Evolutionary conservation across 1,140 invertebrate genomes (phyloP).

Genomic region (Berghia stephanieae): DNA sequence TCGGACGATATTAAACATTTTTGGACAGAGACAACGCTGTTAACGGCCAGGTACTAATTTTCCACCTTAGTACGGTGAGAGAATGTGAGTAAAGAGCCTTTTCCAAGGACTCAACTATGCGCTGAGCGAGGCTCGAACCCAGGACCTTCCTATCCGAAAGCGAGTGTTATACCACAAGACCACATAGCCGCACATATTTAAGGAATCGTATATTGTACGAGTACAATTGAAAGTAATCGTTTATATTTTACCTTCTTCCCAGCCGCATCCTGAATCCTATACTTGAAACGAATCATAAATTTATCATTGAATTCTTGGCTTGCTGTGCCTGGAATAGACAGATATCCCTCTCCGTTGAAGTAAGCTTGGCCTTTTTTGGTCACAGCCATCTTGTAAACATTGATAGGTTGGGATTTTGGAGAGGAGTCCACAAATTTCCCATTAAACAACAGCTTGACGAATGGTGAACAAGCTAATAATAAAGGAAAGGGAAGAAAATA

Average conservation of each 20-base stretch:
- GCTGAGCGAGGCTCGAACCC: no score
- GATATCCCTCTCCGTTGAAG: constrained; percentile 38
- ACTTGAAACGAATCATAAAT: constrained; percentile 44
- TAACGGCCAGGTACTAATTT: no score
- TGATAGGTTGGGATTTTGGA: constrained; percentile 30
- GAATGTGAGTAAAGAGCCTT: no score
- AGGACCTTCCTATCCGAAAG: no score
- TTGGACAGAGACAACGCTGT: no score
- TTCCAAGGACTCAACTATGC: no score
- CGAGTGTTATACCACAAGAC: no score
- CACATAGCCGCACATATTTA: no score
- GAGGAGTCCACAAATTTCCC: constrained; percentile 39
- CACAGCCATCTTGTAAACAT: constrained; percentile 35
- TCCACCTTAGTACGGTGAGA: no score
- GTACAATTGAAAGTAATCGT: constrained; percentile 18
- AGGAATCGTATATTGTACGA: no score
- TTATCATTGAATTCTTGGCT: constrained; percentile 35
- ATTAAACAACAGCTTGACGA: constrained; percentile 42
- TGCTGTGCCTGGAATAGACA: constrained; percentile 41
- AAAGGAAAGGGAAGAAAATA: constrained; percentile 5
- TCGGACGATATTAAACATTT: no score
- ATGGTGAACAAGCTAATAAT: constrained; percentile 40
- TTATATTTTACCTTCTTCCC: constrained; percentile 23
- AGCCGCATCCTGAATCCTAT: constrained; percentile 35
- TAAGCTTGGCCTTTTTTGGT: constrained; percentile 41